phyloP scores from a whole-genome alignment of 2,888 invertebrate genomes.

The Esperia sulphurella region DNA sequence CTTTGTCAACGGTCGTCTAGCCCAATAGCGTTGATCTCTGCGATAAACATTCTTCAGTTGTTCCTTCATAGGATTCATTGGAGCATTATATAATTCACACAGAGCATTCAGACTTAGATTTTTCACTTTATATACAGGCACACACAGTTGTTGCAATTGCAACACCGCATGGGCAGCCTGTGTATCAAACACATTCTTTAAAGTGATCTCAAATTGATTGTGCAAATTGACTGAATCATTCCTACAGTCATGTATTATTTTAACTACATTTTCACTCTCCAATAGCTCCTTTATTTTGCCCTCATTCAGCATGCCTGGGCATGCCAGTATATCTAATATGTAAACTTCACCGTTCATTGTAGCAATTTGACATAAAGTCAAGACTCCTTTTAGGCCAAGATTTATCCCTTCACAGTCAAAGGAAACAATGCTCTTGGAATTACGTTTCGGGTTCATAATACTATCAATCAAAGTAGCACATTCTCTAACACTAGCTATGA shows the following conservation, averaged over 20 bases:
- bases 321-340: conserved; percentile 92
- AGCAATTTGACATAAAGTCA: conserved; percentile 92
- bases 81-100: conserved; percentile 93
- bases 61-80: conserved; percentile 94
- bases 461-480: conserved; percentile 87
- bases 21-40: conserved; percentile 93
- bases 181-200: conserved; percentile 94
- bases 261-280: conserved; percentile 89
- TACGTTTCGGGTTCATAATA: conserved; percentile 80
- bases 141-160: conserved; percentile 92
- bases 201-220: conserved; percentile 90
- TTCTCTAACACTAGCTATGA: conserved; percentile 89
- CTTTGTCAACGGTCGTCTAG: conserved; percentile 90
- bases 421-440: conserved; percentile 83
- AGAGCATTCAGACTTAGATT: conserved; percentile 94
- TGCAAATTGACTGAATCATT: conserved; percentile 94
- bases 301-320: conserved; percentile 87
- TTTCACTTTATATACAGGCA: conserved; percentile 96
- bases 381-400: conserved; percentile 91
- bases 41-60: conserved; percentile 92
- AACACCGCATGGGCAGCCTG: conserved; percentile 95
- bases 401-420: conserved; percentile 97
- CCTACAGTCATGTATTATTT: conserved; percentile 95
- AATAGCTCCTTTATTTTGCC: conserved; percentile 89
- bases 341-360: conserved; percentile 90